These are phyloP conservation scores for Petrocephalus sullivani DNA, from an alignment of 2,797 vertebrate genomes.

Conservation along the genomic window DNA sequence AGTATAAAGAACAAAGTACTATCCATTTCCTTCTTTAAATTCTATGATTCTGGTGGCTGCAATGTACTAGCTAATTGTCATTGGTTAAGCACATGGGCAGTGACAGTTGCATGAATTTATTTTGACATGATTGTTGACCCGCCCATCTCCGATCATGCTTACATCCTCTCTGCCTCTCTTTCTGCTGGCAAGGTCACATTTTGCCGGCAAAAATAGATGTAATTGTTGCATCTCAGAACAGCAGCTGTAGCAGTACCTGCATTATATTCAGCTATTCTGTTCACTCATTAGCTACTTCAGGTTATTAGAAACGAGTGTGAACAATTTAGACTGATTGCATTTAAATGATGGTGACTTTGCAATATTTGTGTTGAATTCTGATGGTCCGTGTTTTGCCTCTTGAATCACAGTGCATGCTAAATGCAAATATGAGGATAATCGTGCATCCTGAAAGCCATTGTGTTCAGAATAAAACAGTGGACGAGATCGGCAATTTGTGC, in stretches of 20 bases:
- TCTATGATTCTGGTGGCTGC: not conserved
- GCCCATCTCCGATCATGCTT: not conserved
- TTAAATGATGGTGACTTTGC: not conserved
- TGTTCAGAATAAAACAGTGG: not conserved
- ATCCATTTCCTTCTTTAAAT: not conserved
- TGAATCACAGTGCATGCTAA: not conserved
- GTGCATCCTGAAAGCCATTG: not conserved
- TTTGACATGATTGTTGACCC: not conserved
- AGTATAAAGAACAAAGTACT: not conserved
- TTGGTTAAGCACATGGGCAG: not conserved
- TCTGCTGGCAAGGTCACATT: not conserved
- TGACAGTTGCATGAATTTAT: not conserved
- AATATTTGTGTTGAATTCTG: not conserved
- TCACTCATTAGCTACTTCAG: not conserved
- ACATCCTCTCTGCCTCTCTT: not conserved
- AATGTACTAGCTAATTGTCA: not conserved
- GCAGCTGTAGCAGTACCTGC: not conserved
- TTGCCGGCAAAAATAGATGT: not conserved
- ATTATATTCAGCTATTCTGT: not conserved
- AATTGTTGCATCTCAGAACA: not conserved
- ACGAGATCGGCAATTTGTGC: not conserved
- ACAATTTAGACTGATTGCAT: not conserved
- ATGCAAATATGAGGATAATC: not conserved
- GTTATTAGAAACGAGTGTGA: not conserved
- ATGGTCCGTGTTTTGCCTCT: not conserved